phyloP scores from a whole-genome alignment of 2,113 vertebrate species.

The Ammodramus savannarum region DNA sequence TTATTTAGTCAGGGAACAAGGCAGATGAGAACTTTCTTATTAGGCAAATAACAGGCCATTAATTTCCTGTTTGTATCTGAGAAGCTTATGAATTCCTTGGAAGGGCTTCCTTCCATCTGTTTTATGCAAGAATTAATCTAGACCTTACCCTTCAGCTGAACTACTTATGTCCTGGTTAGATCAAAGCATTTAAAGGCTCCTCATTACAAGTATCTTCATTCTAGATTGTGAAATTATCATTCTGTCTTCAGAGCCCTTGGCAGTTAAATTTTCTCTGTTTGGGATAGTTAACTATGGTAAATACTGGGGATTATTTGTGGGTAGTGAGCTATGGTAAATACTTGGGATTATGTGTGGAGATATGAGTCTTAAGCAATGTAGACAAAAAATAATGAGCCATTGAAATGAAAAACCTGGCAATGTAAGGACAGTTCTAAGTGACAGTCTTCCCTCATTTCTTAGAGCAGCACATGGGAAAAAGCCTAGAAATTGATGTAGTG shows the following conservation, averaged over 20 bases:
- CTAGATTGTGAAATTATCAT: background rate
- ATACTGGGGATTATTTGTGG: background rate
- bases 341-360: background rate
- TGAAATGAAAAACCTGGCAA: background rate
- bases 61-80: background rate
- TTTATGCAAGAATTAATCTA: background rate
- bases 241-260: background rate
- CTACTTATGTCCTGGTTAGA: background rate
- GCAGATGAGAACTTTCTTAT: background rate
- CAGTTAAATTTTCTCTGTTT: background rate
- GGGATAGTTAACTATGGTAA: background rate
- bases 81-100: background rate
- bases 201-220: background rate
- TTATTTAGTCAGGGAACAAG: background rate
- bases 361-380: background rate
- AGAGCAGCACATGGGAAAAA: background rate
- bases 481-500: background rate
- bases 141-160: background rate
- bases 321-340: background rate
- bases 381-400: background rate
- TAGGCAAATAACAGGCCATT: background rate
- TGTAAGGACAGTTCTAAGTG: background rate
- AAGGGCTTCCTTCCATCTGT: background rate
- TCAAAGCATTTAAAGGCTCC: background rate
- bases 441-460: background rate